Base-by-base conservation (phyloP, 1,140 invertebrate genomes). In the Rhyzopertha dominica region DNA sequence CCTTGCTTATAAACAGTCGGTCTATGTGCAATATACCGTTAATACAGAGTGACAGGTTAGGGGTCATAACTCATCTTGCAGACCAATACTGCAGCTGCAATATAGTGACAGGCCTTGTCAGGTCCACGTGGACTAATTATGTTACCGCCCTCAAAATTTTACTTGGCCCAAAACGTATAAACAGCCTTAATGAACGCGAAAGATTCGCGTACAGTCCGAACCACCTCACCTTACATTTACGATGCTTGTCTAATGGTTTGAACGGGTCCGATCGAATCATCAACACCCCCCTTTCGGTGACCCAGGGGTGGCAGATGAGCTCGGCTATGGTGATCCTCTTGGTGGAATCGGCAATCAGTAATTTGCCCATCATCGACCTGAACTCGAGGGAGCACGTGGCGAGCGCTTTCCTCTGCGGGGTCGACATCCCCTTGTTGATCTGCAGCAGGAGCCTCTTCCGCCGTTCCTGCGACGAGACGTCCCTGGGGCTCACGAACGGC, bases 341-440 rank as follows among this genome's bases (percentile, higher is more conserved):
- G 7, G 34, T 9, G 5, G 54, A 23, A 36, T 66, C 63, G 17
- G 60, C 49, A 4, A 56, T 34, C 17, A 67, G 45, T 23, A 67
- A 44, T 31, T 51, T 38, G 12, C 20, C 42, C 32, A 66, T 53
- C 47, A 66, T 50, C 20, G 42, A 49, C 17, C 51, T 40, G 34
- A 66, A 65, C 30, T 67, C 65, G 7, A 39, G 39, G 5, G 70
- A 68, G 32, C 67, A 66, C 16, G 55, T 44, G 1, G 64, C 47
- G 7, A 76, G 58, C 7, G 66, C 66, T 36, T 66, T 67, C 14
- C 70, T 65, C 26, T 77, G 76, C 9, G 57, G 52, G 3, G 61
- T 37, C 0, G 67, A 66, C 53, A 82, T 65, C 5, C 81, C 81
- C 40, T 75, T 71, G 48, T 80, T 73, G 51, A 83, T 82, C 64